Percentiles rank a stretch among this genome's conserved stretches.
Evolutionary conservation across 2,888 invertebrate genomes (phyloP).

Genomic region (Drosophila putrida): DNA sequence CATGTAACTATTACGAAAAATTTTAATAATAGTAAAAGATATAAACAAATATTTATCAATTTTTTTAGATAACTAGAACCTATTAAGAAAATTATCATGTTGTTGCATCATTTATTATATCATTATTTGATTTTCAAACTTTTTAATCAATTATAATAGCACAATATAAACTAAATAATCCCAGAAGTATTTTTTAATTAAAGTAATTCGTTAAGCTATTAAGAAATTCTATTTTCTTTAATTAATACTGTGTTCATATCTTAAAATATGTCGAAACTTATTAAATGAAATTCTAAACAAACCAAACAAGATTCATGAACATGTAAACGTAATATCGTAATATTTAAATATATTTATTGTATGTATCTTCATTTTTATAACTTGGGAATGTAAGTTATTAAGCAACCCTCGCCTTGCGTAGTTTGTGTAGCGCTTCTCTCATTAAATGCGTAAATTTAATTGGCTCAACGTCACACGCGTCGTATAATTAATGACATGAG

Average conservation of each 20-base stretch:
- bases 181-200: no score
- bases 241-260: no score
- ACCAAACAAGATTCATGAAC: no score
- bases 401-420: conserved; percentile 45
- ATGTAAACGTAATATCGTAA: background rate
- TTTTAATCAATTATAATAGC: no score
- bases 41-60: background rate
- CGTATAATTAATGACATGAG: conserved; percentile 76
- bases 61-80: background rate
- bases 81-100: no score
- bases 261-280: no score
- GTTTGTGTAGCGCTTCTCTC: conserved; percentile 54
- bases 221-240: no score
- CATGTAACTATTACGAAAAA: background rate
- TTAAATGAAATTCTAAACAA: no score
- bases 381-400: background rate
- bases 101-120: no score
- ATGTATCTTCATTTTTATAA: background rate
- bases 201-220: no score
- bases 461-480: conserved; percentile 69
- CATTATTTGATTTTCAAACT: no score
- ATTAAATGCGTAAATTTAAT: conserved; percentile 79
- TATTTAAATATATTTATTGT: background rate
- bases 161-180: no score
- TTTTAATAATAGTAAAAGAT: background rate